phyloP scores from a whole-genome alignment of 1,140 invertebrate genomes.

The Procambarus clarkii region DNA sequence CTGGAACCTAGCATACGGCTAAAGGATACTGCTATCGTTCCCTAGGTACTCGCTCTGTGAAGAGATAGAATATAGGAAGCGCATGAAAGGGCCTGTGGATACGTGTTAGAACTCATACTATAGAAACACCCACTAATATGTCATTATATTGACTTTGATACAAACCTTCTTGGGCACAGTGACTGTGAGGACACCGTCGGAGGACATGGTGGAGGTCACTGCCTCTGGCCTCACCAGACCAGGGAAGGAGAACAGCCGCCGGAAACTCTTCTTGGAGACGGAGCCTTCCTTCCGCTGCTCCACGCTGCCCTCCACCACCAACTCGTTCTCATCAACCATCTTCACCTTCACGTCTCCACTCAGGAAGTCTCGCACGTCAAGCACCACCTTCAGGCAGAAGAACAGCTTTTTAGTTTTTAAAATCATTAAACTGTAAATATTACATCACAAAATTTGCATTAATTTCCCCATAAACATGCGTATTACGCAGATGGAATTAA shows the following conservation, averaged over 20 bases:
- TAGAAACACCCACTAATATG: too few relatives aligned
- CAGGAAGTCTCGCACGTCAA: constrained; percentile 44
- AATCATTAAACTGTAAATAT: too few relatives aligned
- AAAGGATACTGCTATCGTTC: too few relatives aligned
- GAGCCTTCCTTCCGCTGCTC: constrained; percentile 36
- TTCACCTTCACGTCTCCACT: constrained; percentile 48
- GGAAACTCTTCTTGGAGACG: constrained; percentile 43
- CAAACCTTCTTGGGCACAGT: constrained; percentile 51
- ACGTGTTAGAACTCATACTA: too few relatives aligned
- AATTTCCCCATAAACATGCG: too few relatives aligned
- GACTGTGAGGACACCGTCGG: constrained; percentile 66
- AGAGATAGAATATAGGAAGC: too few relatives aligned
- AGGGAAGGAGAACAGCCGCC: constrained; percentile 23
- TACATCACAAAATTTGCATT: too few relatives aligned
- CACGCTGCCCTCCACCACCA: constrained; percentile 55
- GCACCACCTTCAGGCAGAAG: constrained; percentile 33
- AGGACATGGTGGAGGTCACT: constrained; percentile 65
- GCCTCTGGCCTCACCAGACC: constrained; percentile 36
- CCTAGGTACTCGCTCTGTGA: too few relatives aligned
- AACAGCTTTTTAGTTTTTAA: background rate
- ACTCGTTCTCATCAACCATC: constrained; percentile 49
- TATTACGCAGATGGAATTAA: too few relatives aligned
- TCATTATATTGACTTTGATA: background rate
- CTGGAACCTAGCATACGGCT: too few relatives aligned
- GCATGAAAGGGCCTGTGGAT: too few relatives aligned